Evolutionary conservation across 2,888 invertebrate species (phyloP), one percentile per base, ranked within the genome.

Genomic region (Idaea aversata): DNA sequence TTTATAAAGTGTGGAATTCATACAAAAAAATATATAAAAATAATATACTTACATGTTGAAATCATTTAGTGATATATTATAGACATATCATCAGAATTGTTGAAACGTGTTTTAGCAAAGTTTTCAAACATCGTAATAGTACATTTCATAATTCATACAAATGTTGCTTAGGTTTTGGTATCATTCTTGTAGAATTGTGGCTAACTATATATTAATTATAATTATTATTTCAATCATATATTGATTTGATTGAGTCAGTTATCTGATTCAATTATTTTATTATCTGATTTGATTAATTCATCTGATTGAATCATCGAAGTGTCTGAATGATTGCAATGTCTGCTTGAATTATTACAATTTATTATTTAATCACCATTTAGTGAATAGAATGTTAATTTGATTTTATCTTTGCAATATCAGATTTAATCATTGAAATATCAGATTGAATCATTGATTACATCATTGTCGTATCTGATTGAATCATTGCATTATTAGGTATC

Each of bases 71-170:
- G 79, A 83, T 88, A 88, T 84, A 82, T 85, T 25, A 80, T 82
- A 79, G 70, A 92, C 91, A 91, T 91, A 91, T 91, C 91, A 91
- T 89, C 86, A 72, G 86, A 88, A 86, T 90, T 90, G 90, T 91
- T 90, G 88, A 47, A 47, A 47, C 47, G 47, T 47, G 47, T 47
- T 47, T 47, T 47, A 47, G 47, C 47, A 5, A 47, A 13, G 4
- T 47, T 13, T 47, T 47, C 47, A 47, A 6, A 47, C 13, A 47
- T 47, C 36, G 36, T 36, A 47, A 47, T 7, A 7, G 13, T 47
- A 47, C 47, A 38, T 38, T 38, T 38, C 10, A 13, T 13, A 13
- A 13, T 7, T 47, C 47, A 47, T 47, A 47, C 47, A 47, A 47
- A 13, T 4, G 13, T 47, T 47, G 5, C 13, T 47, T 13, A 47